Evolutionary conservation across 2,113 vertebrate species (phyloP), one percentile per base, ranked within the genome.

Genomic region (Brachyhypopomus gauderio): DNA sequence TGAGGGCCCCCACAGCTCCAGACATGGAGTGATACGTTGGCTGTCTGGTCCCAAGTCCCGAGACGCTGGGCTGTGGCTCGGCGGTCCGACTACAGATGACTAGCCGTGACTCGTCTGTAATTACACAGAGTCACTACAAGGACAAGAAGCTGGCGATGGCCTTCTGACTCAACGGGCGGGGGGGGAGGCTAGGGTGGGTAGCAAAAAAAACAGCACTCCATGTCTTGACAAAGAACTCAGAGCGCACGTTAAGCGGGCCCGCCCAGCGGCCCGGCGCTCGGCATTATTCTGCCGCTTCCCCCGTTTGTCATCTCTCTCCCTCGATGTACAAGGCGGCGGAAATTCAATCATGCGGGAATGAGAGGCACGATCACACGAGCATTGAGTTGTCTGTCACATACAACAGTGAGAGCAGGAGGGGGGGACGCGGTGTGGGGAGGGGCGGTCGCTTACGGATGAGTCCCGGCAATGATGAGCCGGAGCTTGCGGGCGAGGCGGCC

Each of bases 401-500:
- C 58, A 58, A 85, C 83, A 77, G 74, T 22, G 17, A 38, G 22
- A 19, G 34, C n/a, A 34, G 25, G 72, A 16, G 20, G 8, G 0
- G n/a, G 56, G 16, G 60, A 30, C 3, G 30, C 34, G 25, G 45
- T 78, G 23, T 62, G 70, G 78, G 62, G 59, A 75, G 72, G 12
- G 60, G 81, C 58, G 86, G 55, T 77, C 38, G 73, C 87, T 87
- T 86, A 75, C 45, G 14, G 58, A 84, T 45, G 86, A 85, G 6
- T 52, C 82, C 59, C 62, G 82, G 85, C 82, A 82, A 78, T 81
- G 84, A 88, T 84, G 87, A 89, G 89, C 77, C 80, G 30, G 78
- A 75, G 85, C 84, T 36, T 88, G 88, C 87, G 85, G 81, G 89
- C 83, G 38, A 83, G 83, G 85, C 86, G 87, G 83, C 76, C 8